A percentile compares a stretch with the other conserved stretches of the same genome.
Conservation (phyloP, 2,888 invertebrate species). For the Autographa gamma region DNA sequence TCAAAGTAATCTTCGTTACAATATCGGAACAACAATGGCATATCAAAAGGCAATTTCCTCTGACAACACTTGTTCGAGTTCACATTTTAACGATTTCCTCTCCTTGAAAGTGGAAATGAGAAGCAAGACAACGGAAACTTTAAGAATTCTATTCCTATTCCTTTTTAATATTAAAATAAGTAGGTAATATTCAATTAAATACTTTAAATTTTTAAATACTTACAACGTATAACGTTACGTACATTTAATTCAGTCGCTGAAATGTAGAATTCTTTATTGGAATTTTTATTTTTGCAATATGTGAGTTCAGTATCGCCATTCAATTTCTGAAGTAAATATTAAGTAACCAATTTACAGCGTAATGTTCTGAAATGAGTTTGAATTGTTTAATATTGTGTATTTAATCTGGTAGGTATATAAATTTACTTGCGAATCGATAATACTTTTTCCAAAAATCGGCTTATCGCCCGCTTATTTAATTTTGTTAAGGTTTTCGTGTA, state of each 20-base stretch:
- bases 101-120: slow-evolving; percentile 21
- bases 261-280: background rate
- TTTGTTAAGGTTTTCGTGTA: too few species aligned
- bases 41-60: slow-evolving; percentile 63
- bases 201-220: background rate
- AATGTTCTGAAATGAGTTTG: background rate
- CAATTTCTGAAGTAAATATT: background rate
- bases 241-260: background rate
- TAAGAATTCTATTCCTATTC: slow-evolving; percentile 17
- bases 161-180: slow-evolving; percentile 11
- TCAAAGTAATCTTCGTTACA: slow-evolving; percentile 34
- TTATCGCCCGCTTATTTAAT: too few species aligned
- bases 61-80: slow-evolving; percentile 57
- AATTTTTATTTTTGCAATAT: background rate
- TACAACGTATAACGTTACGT: background rate
- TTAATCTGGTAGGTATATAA: too few species aligned
- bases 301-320: background rate
- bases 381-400: too few species aligned
- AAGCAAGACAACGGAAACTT: slow-evolving; percentile 23
- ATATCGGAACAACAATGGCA: slow-evolving; percentile 55
- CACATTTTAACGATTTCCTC: slow-evolving; percentile 53
- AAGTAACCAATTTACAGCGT: background rate
- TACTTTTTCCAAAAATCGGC: too few species aligned
- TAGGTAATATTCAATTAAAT: slow-evolving; percentile 3
- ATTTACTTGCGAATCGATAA: too few species aligned